Evolutionary conservation across 2,888 invertebrate genomes (phyloP).

Genomic region (Drosophila ezoana): DNA sequence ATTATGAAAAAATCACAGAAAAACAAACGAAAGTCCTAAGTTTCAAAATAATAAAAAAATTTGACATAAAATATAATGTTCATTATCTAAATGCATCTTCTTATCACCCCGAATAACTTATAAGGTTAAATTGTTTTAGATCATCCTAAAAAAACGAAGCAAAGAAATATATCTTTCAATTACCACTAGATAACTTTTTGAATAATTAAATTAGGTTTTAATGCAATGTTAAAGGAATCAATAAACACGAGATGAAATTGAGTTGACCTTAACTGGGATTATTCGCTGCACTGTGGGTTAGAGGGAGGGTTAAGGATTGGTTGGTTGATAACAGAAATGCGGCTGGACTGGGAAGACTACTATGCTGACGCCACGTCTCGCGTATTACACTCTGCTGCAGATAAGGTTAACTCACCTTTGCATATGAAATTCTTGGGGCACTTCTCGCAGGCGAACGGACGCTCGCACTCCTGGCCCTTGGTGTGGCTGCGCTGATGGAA

Average conservation of each 20-base stretch:
- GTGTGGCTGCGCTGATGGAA: conserved; percentile 95
- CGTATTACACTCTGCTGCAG: conserved; percentile 41
- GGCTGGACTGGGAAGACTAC: conserved; percentile 50
- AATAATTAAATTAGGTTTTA: too few species aligned
- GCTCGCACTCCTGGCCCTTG: conserved; percentile 88
- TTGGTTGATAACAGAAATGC: conserved; percentile 15
- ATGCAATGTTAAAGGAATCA: neutral
- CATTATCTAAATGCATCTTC: too few species aligned
- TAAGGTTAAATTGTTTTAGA: too few species aligned
- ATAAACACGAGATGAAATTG: neutral
- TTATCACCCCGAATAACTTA: too few species aligned
- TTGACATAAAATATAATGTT: too few species aligned
- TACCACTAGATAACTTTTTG: too few species aligned
- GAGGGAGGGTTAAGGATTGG: neutral
- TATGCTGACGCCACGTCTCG: conserved; percentile 76
- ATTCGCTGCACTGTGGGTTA: conserved; percentile 23
- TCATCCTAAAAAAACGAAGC: too few species aligned
- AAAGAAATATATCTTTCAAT: too few species aligned
- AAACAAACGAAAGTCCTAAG: too few species aligned
- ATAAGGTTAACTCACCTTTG: conserved; percentile 87
- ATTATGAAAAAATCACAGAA: too few species aligned
- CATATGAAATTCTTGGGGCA: conserved; percentile 95
- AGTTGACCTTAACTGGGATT: neutral
- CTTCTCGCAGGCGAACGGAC: conserved; percentile 91
- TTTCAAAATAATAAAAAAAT: too few species aligned